Evolutionary conservation across 1,140 invertebrate species (phyloP).

Genomic region (Anastrepha obliqua): DNA sequence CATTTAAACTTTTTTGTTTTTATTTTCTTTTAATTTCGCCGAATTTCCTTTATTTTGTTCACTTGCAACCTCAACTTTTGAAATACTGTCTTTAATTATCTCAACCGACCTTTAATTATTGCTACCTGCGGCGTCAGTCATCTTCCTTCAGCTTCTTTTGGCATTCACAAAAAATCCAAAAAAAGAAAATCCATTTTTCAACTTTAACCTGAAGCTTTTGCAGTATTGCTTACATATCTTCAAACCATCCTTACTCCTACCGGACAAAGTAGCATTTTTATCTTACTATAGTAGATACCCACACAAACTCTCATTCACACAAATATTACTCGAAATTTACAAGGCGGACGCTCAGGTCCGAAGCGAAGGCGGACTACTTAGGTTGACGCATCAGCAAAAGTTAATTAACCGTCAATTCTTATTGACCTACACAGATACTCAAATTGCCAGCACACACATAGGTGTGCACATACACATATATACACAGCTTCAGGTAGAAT

Average conservation of each 20-base stretch:
- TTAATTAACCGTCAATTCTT: slow-evolving; percentile 46
- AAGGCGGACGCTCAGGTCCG: neutral
- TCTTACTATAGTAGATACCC: neutral
- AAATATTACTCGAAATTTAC: neutral
- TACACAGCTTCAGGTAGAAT: neutral
- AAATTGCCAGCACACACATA: neutral
- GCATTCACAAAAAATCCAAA: neutral
- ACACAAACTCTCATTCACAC: neutral
- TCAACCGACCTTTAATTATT: neutral
- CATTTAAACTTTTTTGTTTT: too few species aligned
- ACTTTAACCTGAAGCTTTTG: neutral
- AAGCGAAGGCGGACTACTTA: slow-evolving; percentile 22
- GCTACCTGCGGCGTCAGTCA: neutral
- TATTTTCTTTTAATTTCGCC: too few species aligned
- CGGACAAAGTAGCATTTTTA: neutral
- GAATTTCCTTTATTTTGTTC: too few species aligned
- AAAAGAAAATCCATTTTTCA: neutral
- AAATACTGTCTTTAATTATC: neutral
- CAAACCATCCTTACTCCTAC: neutral
- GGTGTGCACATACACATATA: neutral
- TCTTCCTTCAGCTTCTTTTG: neutral
- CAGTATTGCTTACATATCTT: neutral
- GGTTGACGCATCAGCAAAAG: slow-evolving; percentile 40
- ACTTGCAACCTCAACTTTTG: neutral
- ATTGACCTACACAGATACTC: neutral